Evolutionary conservation across 2,113 vertebrate species (phyloP).

Genomic region (Paralichthys olivaceus): DNA sequence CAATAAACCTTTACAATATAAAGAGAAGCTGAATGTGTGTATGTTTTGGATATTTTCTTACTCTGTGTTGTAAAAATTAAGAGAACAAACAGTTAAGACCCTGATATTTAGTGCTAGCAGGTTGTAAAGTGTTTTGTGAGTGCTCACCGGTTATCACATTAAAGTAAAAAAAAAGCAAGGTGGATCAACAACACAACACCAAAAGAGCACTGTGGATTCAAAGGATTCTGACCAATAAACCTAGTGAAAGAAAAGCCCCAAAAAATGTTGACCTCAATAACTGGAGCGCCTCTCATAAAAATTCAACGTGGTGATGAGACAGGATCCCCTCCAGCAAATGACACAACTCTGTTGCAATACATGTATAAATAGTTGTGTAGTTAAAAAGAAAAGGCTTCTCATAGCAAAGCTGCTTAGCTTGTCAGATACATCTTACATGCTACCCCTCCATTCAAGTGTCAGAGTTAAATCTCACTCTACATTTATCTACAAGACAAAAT

Average conservation of each 20-base stretch:
- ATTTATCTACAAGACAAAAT: too few species aligned
- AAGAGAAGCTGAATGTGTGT: constrained; percentile 23
- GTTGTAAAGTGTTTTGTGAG: not conserved
- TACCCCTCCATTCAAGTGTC: constrained; percentile 50
- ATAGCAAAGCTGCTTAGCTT: constrained; percentile 74
- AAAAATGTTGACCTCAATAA: constrained; percentile 60
- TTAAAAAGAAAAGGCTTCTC: constrained; percentile 61
- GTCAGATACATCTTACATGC: constrained; percentile 67
- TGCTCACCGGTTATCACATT: not conserved
- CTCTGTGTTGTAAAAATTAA: not conserved
- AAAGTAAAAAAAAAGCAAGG: not conserved
- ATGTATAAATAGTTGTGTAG: constrained; percentile 66
- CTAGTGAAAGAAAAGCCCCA: constrained; percentile 24
- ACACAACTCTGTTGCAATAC: constrained; percentile 70
- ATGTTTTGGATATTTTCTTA: constrained; percentile 20
- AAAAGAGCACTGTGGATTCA: constrained; percentile 12
- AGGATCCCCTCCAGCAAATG: constrained; percentile 67
- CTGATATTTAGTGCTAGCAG: not conserved
- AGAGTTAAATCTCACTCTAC: not conserved
- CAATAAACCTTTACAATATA: constrained; percentile 26
- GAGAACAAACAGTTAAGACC: not conserved
- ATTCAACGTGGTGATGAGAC: constrained; percentile 65
- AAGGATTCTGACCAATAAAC: constrained; percentile 20
- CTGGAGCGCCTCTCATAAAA: constrained; percentile 37
- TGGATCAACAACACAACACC: not conserved